A percentile compares a stretch with the other conserved stretches of the same genome.
Evolutionary conservation across 2,888 invertebrate species (phyloP).

Genomic region (Dichetophora obliterata): DNA sequence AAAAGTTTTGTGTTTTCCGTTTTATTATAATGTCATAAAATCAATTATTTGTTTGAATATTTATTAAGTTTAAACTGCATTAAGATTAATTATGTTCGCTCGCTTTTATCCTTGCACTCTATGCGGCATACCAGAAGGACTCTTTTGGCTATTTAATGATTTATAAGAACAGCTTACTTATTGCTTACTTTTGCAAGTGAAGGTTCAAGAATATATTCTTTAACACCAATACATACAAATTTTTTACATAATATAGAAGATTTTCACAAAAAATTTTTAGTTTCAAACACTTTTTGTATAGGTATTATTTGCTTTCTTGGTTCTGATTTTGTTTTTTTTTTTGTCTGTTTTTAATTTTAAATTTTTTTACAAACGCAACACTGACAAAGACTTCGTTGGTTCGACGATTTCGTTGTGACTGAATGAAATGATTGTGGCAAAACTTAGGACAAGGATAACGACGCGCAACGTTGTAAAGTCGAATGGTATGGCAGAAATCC

Average conservation of each 20-base stretch:
- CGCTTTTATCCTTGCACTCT: too few relatives aligned
- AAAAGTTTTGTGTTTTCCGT: too few relatives aligned
- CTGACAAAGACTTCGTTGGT: constrained; percentile 52
- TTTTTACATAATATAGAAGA: constrained; percentile 2
- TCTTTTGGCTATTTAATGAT: too few relatives aligned
- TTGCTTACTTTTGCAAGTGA: too few relatives aligned
- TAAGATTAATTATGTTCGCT: too few relatives aligned
- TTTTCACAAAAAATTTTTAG: constrained; percentile 3
- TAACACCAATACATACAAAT: too few relatives aligned
- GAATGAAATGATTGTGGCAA: constrained; percentile 62
- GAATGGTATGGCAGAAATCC: background rate
- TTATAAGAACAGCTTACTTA: too few relatives aligned
- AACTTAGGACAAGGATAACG: constrained; percentile 63
- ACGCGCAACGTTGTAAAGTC: constrained; percentile 47
- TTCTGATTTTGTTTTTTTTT: background rate
- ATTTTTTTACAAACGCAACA: background rate
- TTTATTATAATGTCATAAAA: too few relatives aligned
- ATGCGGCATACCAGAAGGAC: too few relatives aligned
- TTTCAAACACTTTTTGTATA: background rate
- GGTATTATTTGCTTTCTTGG: background rate
- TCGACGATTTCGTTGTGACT: constrained; percentile 64
- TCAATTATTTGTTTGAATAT: too few relatives aligned
- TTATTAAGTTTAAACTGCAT: too few relatives aligned
- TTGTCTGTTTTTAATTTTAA: background rate
- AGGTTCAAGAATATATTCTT: too few relatives aligned